Evolutionary conservation across 2,797 vertebrate species (phyloP), one percentile per base, ranked within the genome.

Genomic region (Pitangus sulphuratus): DNA sequence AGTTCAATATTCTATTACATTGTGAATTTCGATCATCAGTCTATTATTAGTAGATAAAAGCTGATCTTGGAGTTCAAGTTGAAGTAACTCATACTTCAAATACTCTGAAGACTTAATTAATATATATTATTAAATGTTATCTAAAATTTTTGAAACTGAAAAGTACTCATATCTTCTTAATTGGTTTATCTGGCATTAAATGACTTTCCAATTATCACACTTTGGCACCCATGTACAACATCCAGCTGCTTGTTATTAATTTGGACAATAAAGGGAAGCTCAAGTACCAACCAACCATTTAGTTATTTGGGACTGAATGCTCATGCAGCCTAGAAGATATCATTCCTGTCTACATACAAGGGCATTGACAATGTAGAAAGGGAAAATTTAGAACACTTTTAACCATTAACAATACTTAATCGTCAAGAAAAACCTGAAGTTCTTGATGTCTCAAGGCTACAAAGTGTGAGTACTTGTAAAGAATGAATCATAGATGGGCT

Each of bases 401-500:
- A 79, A 78, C 33, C n/a, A 83, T 48, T 76, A 81, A 71, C 47
- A 84, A 51, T 37, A 62, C 45, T 53, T 53, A 65, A 78, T 56
- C 71, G n/a, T 69, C 69, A 91, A 77, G 40, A 74, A 80, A 89
- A 83, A 9, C 11, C 56, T 16, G 39, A 74, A 86, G 65, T 54
- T 81, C 61, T 81, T 80, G 62, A 68, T 30, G 82, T 92, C 86
- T 91, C 80, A 75, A 92, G 74, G 69, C 76, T 75, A 95, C 28
- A 22, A 56, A 89, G 33, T 40, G 11, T 48, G 56, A 83, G 53
- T 84, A 93, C 89, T 74, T 66, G 30, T 33, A 84, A 82, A 90
- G 44, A 91, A 96, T 91, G 47, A 97, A 96, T 96, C 47, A 93
- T 54, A 97, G 93, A 96, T 68, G 68, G 94, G 91, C 86, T 95